Conservation (phyloP, 2,888 invertebrate genomes). For the Cephus rjabovi region DNA sequence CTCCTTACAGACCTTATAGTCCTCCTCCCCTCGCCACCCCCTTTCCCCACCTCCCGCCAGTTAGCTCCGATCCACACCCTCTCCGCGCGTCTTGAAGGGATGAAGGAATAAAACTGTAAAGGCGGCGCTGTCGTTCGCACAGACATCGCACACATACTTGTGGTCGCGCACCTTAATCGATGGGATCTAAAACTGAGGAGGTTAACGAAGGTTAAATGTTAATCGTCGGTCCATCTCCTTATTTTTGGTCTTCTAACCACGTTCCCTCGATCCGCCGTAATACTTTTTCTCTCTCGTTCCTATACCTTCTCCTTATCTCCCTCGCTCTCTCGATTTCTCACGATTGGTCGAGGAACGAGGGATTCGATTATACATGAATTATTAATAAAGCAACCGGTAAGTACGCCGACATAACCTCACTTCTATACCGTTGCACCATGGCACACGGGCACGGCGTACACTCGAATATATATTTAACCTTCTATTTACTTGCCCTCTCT, state of each 20-base stretch:
- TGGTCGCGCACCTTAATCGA: neutral
- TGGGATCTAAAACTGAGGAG: neutral
- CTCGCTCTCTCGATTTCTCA: neutral
- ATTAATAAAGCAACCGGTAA: conserved; percentile 1
- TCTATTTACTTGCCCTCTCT: neutral
- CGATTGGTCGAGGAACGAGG: neutral
- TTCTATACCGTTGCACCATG: neutral
- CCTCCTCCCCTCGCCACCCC: conserved; percentile 18
- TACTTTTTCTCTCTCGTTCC: conserved; percentile 10
- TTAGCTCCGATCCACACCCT: conserved; percentile 33
- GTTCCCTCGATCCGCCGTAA: conserved; percentile 1
- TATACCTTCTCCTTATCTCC: neutral
- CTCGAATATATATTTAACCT: neutral
- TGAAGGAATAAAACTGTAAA: neutral
- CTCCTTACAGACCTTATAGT: neutral
- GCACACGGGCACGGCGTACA: neutral
- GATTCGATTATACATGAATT: conserved; percentile 1
- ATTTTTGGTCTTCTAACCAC: neutral
- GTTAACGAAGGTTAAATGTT: neutral
- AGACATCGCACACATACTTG: neutral
- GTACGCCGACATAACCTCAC: neutral
- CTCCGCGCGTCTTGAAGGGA: neutral
- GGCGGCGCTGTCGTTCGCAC: neutral
- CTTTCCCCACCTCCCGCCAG: conserved; percentile 26
- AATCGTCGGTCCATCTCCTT: neutral